These are phyloP conservation scores for Varanus salvator DNA, from an alignment of 2,113 vertebrate species.

Conservation along the genomic window DNA sequence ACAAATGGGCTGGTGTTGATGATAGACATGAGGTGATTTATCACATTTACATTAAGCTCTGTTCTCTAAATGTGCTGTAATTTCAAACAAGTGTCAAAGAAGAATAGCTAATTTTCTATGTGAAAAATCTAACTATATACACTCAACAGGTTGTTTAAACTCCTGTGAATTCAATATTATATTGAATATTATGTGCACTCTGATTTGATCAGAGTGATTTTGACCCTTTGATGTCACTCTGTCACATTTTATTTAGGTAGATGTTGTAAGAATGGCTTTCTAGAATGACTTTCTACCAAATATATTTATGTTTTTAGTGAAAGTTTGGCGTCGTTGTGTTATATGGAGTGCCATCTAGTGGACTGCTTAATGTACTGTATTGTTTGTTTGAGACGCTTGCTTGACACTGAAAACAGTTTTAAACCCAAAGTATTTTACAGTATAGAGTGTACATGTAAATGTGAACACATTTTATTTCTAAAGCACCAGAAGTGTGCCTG, in stretches of 20 bases:
- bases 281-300: not conserved
- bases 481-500: not conserved
- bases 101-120: conserved; percentile 20
- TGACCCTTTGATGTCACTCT: fast-evolving
- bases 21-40: not conserved
- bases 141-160: conserved; percentile 27
- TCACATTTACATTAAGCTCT: not conserved
- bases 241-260: not conserved
- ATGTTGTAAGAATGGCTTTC: not conserved
- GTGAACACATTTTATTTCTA: not conserved
- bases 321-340: not conserved
- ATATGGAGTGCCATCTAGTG: conserved; percentile 59
- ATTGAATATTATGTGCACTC: too few species aligned
- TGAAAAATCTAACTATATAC: conserved; percentile 38
- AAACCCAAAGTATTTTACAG: not conserved
- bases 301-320: not conserved
- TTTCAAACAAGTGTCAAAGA: not conserved
- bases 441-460: not conserved
- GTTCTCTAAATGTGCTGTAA: not conserved
- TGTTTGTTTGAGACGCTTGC: not conserved
- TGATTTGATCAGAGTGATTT: not conserved
- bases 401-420: conserved; percentile 4
- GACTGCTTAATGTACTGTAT: not conserved
- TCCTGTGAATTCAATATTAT: conserved; percentile 3
- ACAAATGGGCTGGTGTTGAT: not conserved